Evolutionary conservation across 92 coral and sea anemone species (phyloP), one percentile per base, ranked within the genome.

Genomic region (Porites rus): DNA sequence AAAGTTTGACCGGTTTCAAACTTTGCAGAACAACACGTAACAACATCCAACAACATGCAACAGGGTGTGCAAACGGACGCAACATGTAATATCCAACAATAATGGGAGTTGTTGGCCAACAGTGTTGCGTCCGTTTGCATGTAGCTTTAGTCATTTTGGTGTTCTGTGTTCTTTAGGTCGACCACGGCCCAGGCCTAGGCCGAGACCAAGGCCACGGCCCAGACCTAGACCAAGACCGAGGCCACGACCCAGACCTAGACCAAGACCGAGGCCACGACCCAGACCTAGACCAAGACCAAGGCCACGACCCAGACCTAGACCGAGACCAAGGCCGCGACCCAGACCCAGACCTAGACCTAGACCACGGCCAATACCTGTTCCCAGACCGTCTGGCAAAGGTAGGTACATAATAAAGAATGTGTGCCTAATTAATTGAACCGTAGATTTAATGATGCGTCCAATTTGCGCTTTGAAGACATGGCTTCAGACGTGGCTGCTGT

Each of bases 311-410:
- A 86, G 65, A 10, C 90, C 90, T 3, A 78, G 66, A 2, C 91
- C 91, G 7, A 82, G 69, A 22, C 90, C 90, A 2, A 38, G 75
- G 10, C 91, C 91, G 2, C 73, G 84, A 22, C 91, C 91, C 20
- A 52, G 60, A 24, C 92, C 92, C 10, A 78, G 88, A 16, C 86
- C 82, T 18, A 64, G 72, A 7, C 82, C 82, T 1, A 6, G 51
- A 28, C 87, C 87, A 1, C 8, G 80, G 8, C 88, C 88, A 74
- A 19, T 43, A 78, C 82, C 82, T 21, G 60, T 63, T 63, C 82
- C 82, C 38, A 78, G 82, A 18, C 82, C 82, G 43, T 64, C 82
- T 65, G 60, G 72, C 24, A 65, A 38, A 43, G 72, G 82, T 78
- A 64, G 65, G 82, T 60, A 62, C 1, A 78, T 19, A 24, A n/a